These are phyloP conservation scores for Cephus cinctus DNA, from an alignment of 1,140 invertebrate species.

Conservation along the genomic window DNA sequence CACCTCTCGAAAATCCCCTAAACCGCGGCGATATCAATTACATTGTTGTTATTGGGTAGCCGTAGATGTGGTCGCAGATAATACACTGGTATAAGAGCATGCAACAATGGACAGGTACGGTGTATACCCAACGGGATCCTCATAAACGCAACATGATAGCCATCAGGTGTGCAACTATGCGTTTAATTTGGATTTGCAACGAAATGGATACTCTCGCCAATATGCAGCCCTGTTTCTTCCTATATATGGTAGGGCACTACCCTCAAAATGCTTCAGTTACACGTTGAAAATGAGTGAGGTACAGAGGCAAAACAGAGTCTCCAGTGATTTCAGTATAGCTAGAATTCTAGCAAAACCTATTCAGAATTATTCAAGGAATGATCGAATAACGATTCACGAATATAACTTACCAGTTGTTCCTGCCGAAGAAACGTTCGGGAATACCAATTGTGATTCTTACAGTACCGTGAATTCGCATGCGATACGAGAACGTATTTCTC, in stretches of 20 bases:
- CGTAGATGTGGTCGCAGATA: conserved; percentile 44
- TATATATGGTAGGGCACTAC: not conserved
- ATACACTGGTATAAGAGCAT: conserved; percentile 45
- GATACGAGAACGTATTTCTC: not conserved
- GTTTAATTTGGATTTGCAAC: conserved; percentile 45
- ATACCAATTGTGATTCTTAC: not conserved
- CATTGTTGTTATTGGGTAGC: conserved; percentile 52
- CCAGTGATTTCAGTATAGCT: conserved; percentile 48
- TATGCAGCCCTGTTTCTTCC: not conserved
- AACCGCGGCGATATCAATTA: conserved; percentile 48
- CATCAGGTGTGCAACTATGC: conserved; percentile 52
- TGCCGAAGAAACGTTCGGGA: not conserved
- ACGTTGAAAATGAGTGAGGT: conserved; percentile 37
- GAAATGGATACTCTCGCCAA: conserved; percentile 32
- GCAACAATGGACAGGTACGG: conserved; percentile 23
- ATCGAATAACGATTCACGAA: not conserved
- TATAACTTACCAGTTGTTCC: not conserved
- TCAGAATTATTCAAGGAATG: too few species aligned
- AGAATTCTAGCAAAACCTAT: conserved; percentile 42
- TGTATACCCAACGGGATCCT: conserved; percentile 12
- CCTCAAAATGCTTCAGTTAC: conserved; percentile 25
- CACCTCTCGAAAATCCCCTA: conserved; percentile 16
- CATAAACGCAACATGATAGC: conserved; percentile 42
- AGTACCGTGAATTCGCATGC: not conserved
- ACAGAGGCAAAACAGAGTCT: conserved; percentile 11